Evolutionary conservation across 1,140 invertebrate genomes (phyloP).

Genomic region (Camponotus vicinus): DNA sequence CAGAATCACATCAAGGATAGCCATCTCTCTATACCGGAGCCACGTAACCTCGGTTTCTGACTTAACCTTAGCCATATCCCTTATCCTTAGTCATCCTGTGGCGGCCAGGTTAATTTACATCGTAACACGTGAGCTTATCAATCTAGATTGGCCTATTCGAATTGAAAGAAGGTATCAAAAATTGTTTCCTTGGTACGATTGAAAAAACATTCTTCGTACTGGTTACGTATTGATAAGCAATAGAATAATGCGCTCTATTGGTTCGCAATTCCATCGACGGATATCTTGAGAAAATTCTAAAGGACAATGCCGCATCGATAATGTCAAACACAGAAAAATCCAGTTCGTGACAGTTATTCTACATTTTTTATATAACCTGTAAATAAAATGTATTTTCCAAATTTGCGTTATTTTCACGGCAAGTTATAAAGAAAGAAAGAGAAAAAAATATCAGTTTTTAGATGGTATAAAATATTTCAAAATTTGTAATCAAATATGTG

Average conservation of each 20-base stretch:
- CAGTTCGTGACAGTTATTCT: constrained; percentile 7
- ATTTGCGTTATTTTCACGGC: neutral
- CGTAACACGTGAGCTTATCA: constrained; percentile 77
- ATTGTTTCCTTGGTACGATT: neutral
- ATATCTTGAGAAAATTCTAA: constrained; percentile 39
- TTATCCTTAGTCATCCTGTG: constrained; percentile 52
- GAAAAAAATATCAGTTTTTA: neutral
- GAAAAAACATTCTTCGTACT: neutral
- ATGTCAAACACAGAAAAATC: constrained; percentile 53
- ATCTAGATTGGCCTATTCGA: constrained; percentile 63
- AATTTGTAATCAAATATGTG: neutral
- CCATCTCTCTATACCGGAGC: constrained; percentile 68
- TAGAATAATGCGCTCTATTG: constrained; percentile 22
- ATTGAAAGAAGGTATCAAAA: neutral
- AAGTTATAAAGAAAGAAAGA: neutral
- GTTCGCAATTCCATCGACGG: neutral
- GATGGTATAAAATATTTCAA: constrained; percentile 4
- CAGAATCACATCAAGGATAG: constrained; percentile 75
- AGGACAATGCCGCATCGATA: constrained; percentile 40
- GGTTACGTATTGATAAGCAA: constrained; percentile 17
- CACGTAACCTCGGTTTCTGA: constrained; percentile 75
- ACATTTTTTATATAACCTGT: constrained; percentile 15
- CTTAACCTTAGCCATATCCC: constrained; percentile 77
- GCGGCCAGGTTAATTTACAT: constrained; percentile 78
- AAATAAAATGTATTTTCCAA: constrained; percentile 25